Base-by-base conservation (phyloP, 1,140 invertebrate species). In the Meloidogyne hapla region DNA sequence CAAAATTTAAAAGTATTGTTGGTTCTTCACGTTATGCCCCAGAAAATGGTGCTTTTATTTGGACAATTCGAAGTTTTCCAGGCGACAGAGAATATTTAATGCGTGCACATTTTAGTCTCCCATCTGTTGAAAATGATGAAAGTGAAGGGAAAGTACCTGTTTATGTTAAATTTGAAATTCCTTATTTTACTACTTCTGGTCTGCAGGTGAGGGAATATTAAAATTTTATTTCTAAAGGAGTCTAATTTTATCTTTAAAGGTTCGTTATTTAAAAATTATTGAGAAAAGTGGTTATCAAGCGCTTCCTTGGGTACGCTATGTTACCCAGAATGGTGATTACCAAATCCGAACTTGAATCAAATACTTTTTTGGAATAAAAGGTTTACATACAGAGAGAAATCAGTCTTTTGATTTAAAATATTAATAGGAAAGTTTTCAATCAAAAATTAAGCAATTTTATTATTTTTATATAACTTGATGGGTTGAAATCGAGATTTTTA, bases 231-330 rank as follows among this genome's bases (percentile, higher is more conserved):
- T 21, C n/a, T n/a, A n/a, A n/a, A n/a, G n/a, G n/a, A n/a, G n/a
- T n/a, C n/a, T n/a, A n/a, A n/a, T 18, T 67, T 23, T 3, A 23
- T 23, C 5, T 23, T 26, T 23, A 67, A 67, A 23, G 23, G 18
- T 67, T 67, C 1, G 21, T 48, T 99, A 99, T 88, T 90, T 99
- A 79, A 99, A 99, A 89, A 99, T 99, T 85, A 99, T 99, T 85
- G 97, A 99, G 84, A 99, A 99, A 88, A 98, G 94, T 88, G 97
- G 96, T 0, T 99, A 99, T 87, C 96, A 99, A 89, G 96, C 96
- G 0, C 86, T 99, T 69, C 97, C 97, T 0, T 99, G 96, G 96
- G 96, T 99, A 8, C 90, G 28, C 1, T 82, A 99, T 85, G 99
- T 99, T 65, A 99, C 97, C 21, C 96, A 99, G 87, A 99, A 99